phyloP scores from a whole-genome alignment of 2,113 vertebrate species.

The Terrapene triunguis region DNA sequence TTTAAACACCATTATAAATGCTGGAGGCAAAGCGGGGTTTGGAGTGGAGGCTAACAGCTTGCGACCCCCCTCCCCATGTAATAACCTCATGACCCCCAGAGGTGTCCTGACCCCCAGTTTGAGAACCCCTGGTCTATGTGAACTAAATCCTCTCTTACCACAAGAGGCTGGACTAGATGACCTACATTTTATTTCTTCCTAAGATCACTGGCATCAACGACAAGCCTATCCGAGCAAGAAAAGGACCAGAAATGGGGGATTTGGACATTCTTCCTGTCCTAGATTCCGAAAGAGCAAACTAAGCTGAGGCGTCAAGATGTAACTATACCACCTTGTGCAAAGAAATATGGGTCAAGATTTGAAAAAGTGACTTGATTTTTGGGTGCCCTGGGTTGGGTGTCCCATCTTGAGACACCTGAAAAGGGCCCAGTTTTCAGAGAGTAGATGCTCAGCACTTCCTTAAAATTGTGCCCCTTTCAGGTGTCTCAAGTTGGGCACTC shows the following conservation, averaged over 20 bases:
- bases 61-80: no score
- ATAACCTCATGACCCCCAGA: no score
- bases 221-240: fast-evolving
- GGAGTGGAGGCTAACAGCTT: no score
- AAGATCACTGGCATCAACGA: fast-evolving
- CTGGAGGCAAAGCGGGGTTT: no score
- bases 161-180: not conserved
- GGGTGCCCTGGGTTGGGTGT: not conserved
- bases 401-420: not conserved
- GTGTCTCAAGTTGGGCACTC: fast-evolving
- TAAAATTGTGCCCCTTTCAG: fast-evolving
- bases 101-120: no score
- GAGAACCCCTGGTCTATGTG: no score
- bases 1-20: no score
- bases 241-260: fast-evolving
- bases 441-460: fast-evolving
- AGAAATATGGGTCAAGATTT: not conserved
- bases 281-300: not conserved
- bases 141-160: no score
- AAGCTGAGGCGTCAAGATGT: fast-evolving
- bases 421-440: not conserved
- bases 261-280: fast-evolving
- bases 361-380: not conserved
- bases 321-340: not conserved
- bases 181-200: not conserved